Evolutionary conservation across 37 sponge, comb jelly and placozoan genomes (phyloP).

Genomic region (Lycopodina hypogea): DNA sequence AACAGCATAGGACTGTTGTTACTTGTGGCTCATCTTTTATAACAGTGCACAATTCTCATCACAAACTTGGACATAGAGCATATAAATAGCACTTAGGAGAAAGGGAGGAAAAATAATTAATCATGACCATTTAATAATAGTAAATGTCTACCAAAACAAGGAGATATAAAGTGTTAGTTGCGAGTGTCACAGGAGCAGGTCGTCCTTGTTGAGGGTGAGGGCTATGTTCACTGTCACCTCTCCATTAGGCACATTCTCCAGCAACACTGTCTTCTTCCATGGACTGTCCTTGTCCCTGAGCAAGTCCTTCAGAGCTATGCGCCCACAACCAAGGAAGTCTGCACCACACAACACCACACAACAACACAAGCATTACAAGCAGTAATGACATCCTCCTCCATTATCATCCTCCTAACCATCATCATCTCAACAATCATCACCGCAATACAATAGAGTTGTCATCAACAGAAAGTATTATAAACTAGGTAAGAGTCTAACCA

Average conservation of each 20-base stretch:
- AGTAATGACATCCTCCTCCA: not conserved
- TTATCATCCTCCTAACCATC: not conserved
- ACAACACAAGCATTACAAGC: too few relatives aligned
- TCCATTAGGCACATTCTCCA: conserved; percentile 68
- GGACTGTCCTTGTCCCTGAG: conserved; percentile 55
- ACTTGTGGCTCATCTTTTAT: too few relatives aligned
- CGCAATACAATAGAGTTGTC: not conserved
- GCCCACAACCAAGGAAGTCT: conserved; percentile 83
- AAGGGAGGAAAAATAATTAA: too few relatives aligned
- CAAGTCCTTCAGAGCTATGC: conserved; percentile 43
- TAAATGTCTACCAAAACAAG: too few relatives aligned
- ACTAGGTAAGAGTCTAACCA: conserved; percentile 41
- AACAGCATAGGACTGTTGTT: too few relatives aligned
- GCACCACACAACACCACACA: not conserved
- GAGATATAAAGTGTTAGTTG: not conserved
- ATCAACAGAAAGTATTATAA: not conserved
- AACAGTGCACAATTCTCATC: too few relatives aligned
- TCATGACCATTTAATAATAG: too few relatives aligned
- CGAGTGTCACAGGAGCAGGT: conserved; percentile 28
- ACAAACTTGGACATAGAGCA: too few relatives aligned
- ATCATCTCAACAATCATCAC: not conserved
- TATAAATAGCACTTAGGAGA: too few relatives aligned
- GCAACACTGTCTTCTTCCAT: conserved; percentile 68
- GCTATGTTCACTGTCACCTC: conserved; percentile 65
- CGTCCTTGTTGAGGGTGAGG: conserved; percentile 24